phyloP scores from a whole-genome alignment of 64 coral and sea anemone genomes.

The Stylophora pistillata region DNA sequence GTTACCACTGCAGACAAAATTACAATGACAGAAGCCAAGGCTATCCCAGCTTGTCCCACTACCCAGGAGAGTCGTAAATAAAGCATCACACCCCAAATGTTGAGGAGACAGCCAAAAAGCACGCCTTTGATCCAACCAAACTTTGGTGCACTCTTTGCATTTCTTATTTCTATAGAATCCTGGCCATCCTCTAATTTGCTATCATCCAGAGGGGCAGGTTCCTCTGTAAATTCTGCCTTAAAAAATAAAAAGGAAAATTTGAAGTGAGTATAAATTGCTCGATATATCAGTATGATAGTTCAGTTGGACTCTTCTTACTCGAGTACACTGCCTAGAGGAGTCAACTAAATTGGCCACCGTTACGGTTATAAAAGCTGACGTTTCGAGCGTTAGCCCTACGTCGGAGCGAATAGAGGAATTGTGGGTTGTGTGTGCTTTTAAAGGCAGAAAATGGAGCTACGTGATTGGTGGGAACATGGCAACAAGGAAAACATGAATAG shows the following conservation, averaged over 20 bases:
- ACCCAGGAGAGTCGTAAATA: slow-evolving; percentile 88
- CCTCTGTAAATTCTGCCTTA: not conserved
- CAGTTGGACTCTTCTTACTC: not conserved
- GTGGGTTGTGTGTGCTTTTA: too few relatives aligned
- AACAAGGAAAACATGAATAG: too few relatives aligned
- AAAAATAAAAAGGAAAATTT: not conserved
- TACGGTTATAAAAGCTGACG: too few relatives aligned
- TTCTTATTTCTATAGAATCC: not conserved
- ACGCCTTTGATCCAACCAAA: slow-evolving; percentile 99
- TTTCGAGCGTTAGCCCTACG: too few relatives aligned
- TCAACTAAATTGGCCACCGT: too few relatives aligned
- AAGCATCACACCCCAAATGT: slow-evolving; percentile 99
- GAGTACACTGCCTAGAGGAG: not conserved
- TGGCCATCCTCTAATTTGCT: not conserved
- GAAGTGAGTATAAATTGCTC: not conserved
- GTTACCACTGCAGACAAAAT: slow-evolving; percentile 88
- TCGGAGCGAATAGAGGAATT: too few relatives aligned
- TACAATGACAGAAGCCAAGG: slow-evolving; percentile 79
- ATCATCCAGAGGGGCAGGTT: not conserved
- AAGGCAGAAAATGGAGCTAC: too few relatives aligned
- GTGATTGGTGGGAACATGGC: too few relatives aligned
- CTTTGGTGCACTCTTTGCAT: slow-evolving; percentile 46
- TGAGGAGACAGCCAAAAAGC: slow-evolving; percentile 87
- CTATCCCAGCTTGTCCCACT: slow-evolving; percentile 95
- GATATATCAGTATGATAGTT: not conserved